Evolutionary conservation across 2,113 vertebrate species (phyloP).

Genomic region (Probosciger aterrimus): DNA sequence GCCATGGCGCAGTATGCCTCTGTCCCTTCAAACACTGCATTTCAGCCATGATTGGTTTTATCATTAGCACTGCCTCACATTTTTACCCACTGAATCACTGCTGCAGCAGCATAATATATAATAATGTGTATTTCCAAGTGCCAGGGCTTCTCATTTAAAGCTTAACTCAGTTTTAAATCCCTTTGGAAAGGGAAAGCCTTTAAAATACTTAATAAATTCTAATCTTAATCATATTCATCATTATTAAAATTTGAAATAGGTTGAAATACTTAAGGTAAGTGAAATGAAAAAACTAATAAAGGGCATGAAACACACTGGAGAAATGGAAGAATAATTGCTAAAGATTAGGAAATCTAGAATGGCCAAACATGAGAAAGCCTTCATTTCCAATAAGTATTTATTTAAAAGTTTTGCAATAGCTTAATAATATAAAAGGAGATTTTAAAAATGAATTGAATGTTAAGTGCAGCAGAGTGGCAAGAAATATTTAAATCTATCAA

Average conservation of each 20-base stretch:
- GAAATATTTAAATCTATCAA: slow-evolving; percentile 7
- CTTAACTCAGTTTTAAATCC: slow-evolving; percentile 46
- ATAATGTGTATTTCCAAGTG: not conserved
- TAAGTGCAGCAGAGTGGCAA: not conserved
- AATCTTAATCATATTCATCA: slow-evolving; percentile 52
- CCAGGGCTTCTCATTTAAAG: not conserved
- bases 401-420: slow-evolving; percentile 25
- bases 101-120: not conserved
- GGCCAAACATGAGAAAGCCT: not conserved
- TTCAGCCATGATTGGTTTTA: not conserved
- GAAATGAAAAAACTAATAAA: slow-evolving; percentile 58
- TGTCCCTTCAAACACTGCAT: not conserved
- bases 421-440: not conserved
- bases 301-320: slow-evolving; percentile 9
- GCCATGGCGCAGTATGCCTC: accelerated
- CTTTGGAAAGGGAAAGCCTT: slow-evolving; percentile 21
- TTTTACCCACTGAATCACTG: not conserved
- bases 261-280: slow-evolving; percentile 47
- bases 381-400: slow-evolving; percentile 16
- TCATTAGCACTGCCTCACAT: not conserved
- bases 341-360: slow-evolving; percentile 48
- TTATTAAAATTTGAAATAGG: slow-evolving; percentile 53
- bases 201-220: slow-evolving; percentile 51
- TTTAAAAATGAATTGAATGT: slow-evolving; percentile 8
- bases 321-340: slow-evolving; percentile 47